phyloP scores from a whole-genome alignment of 2,888 invertebrate species.

The Papilio gigon region DNA sequence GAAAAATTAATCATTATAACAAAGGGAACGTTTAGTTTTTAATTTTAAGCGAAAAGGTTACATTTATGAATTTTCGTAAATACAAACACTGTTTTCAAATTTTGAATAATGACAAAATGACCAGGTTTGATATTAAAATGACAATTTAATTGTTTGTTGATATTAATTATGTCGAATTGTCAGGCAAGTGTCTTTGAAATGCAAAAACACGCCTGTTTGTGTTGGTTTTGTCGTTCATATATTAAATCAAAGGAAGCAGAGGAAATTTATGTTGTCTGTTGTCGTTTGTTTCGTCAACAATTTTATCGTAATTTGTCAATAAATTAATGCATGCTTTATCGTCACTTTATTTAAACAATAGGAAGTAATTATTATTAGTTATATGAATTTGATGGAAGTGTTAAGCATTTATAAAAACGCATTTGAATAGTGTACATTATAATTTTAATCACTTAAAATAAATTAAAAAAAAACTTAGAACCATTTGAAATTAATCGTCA shows the following conservation, averaged over 20 bases:
- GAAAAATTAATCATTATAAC: too few relatives aligned
- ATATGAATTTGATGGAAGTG: too few relatives aligned
- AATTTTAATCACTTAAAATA: too few relatives aligned
- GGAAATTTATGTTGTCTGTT: neutral
- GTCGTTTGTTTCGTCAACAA: neutral
- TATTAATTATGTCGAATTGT: neutral
- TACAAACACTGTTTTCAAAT: neutral
- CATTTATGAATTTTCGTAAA: neutral
- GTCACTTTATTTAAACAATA: neutral
- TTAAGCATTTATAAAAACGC: too few relatives aligned
- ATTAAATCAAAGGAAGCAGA: neutral
- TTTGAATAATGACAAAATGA: neutral
- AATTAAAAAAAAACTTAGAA: too few relatives aligned
- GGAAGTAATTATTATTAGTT: too few relatives aligned
- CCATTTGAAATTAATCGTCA: too few relatives aligned
- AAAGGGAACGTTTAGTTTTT: too few relatives aligned
- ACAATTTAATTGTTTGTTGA: neutral
- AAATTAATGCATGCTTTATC: neutral
- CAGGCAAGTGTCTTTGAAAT: neutral
- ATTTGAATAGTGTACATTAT: too few relatives aligned
- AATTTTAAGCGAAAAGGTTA: neutral
- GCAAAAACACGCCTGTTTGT: neutral
- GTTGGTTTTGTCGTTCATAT: neutral
- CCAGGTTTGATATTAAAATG: neutral
- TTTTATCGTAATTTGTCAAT: neutral